Conservation (phyloP, 92 coral and sea anemone genomes). For the Montipora capitata region DNA sequence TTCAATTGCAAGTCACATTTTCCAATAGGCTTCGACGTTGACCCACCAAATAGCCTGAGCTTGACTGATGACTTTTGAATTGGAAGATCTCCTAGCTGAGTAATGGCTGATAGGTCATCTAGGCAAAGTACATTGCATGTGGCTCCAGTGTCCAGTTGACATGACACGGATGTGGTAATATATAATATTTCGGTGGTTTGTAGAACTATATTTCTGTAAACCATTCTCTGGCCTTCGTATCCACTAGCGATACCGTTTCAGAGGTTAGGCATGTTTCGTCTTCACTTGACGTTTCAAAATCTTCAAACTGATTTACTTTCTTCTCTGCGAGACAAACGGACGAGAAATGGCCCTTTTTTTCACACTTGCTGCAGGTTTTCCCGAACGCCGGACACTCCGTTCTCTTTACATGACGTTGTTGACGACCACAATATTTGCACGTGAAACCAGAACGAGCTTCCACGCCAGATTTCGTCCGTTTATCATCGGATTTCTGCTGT, state of each 20-base stretch:
- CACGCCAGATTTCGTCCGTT: no score
- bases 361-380: constrained; percentile 50
- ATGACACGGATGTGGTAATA: no score
- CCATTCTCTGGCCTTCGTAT: constrained; percentile 30
- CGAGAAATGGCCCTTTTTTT: constrained; percentile 47
- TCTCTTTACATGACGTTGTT: no score
- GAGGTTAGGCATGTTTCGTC: constrained; percentile 13
- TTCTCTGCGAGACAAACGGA: constrained; percentile 6
- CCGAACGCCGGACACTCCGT: not conserved
- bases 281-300: not conserved
- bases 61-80: constrained; percentile 38
- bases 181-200: not conserved
- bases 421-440: no score
- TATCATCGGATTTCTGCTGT: no score
- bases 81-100: constrained; percentile 47
- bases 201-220: constrained; percentile 20
- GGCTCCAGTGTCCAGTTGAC: no score
- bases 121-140: no score
- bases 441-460: no score
- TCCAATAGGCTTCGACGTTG: constrained; percentile 40
- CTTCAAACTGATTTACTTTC: constrained; percentile 15
- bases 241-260: constrained; percentile 14
- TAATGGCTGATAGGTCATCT: constrained; percentile 20
- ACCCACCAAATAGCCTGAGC: constrained; percentile 56
- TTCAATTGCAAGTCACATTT: not conserved